phyloP scores from a whole-genome alignment of 2,113 vertebrate genomes.

The Illadopsis cleaveri region DNA sequence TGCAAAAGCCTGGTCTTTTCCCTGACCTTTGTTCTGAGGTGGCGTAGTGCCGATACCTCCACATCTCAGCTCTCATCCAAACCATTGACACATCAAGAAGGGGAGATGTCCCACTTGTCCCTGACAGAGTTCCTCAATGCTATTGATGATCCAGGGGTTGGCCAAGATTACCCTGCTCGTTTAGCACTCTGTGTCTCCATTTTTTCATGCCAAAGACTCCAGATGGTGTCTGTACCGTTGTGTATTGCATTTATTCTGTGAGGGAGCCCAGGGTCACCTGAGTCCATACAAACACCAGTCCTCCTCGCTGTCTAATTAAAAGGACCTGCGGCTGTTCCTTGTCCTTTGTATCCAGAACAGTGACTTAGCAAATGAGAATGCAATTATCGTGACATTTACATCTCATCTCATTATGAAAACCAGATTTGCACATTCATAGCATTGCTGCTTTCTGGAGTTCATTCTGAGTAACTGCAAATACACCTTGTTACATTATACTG shows the following conservation, averaged over 20 bases:
- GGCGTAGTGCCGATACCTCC: background rate
- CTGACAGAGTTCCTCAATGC: background rate
- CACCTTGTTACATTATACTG: background rate
- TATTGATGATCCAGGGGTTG: background rate
- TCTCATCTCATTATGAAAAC: slow-evolving; percentile 41
- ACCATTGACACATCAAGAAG: background rate
- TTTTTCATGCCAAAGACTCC: slow-evolving; percentile 15
- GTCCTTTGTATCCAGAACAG: slow-evolving; percentile 55
- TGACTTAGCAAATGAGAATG: slow-evolving; percentile 53
- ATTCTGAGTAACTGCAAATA: background rate
- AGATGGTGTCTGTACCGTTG: slow-evolving; percentile 29
- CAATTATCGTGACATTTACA: slow-evolving; percentile 61
- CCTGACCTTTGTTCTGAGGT: background rate
- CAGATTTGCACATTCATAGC: slow-evolving; percentile 18
- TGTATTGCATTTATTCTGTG: slow-evolving; percentile 30
- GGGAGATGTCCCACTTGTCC: background rate
- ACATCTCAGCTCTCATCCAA: background rate
- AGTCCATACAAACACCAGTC: background rate
- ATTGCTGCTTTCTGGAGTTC: background rate
- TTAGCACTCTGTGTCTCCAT: slow-evolving; percentile 26
- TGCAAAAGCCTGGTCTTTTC: background rate
- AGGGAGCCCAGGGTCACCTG: background rate
- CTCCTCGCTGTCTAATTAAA: background rate
- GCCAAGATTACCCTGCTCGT: background rate
- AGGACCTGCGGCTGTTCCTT: slow-evolving; percentile 30